Percentiles rank a stretch among this genome's conserved stretches.
These are phyloP conservation scores for Hemichromis elongatus DNA, from an alignment of 2,113 vertebrate genomes.

Conservation along the genomic window DNA sequence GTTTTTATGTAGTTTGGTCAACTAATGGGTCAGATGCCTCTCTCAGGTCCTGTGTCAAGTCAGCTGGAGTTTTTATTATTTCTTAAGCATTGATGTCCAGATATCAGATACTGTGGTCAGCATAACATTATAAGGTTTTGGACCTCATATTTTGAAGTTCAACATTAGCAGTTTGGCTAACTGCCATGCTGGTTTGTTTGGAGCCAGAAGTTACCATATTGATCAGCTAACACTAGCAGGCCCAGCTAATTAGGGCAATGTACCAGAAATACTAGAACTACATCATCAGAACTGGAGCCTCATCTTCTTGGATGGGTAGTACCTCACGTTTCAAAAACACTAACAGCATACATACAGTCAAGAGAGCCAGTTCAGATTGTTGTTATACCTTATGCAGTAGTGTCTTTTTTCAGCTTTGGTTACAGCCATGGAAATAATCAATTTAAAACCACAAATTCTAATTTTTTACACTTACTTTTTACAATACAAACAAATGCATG, in stretches of 20 bases:
- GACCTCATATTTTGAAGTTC: not conserved
- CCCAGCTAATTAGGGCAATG: not conserved
- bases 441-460: not conserved
- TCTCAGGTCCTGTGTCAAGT: not conserved
- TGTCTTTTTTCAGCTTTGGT: not conserved
- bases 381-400: not conserved
- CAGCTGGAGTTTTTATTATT: not conserved
- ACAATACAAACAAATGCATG: not conserved
- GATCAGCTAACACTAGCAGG: not conserved
- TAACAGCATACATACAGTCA: not conserved
- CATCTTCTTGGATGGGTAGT: not conserved
- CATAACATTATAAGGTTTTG: not conserved
- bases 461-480: not conserved
- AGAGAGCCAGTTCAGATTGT: rapidly evolving
- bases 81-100: not conserved
- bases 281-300: not conserved
- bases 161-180: not conserved
- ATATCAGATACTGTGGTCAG: not conserved
- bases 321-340: not conserved
- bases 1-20: not conserved
- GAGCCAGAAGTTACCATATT: not conserved
- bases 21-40: not conserved
- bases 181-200: not conserved
- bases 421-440: not conserved
- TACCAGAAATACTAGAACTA: not conserved